Conservation (phyloP, 2,888 invertebrate species). For the Octodonta nipae region DNA sequence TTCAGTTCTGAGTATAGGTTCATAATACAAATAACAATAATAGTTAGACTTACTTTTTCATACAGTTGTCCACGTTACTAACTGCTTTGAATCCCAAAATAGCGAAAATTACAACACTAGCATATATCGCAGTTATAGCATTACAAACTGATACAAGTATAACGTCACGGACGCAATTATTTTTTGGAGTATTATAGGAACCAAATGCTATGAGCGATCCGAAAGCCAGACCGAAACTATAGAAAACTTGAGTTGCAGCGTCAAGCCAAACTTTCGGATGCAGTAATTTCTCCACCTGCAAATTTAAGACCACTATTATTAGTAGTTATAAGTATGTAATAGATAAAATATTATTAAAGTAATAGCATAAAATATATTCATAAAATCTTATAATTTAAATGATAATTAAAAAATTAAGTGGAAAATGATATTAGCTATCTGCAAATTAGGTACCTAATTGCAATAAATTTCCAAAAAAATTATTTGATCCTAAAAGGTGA, state of each 20-base stretch:
- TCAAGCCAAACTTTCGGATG: constrained; percentile 90
- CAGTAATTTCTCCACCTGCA: constrained; percentile 66
- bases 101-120: constrained; percentile 87
- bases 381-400: too few relatives aligned
- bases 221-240: constrained; percentile 88
- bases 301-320: constrained; percentile 9
- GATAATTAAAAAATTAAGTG: neutral
- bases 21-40: too few relatives aligned
- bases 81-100: constrained; percentile 94
- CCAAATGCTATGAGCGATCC: constrained; percentile 92
- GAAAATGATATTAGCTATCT: too few relatives aligned
- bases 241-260: constrained; percentile 93
- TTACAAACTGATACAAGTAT: constrained; percentile 83
- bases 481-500: too few relatives aligned
- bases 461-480: too few relatives aligned
- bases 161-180: constrained; percentile 87
- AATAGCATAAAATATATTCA: too few relatives aligned
- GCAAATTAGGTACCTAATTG: too few relatives aligned
- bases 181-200: constrained; percentile 86
- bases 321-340: neutral
- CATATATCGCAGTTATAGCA: constrained; percentile 86
- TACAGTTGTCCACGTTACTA: constrained; percentile 74
- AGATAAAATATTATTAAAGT: too few relatives aligned
- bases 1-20: too few relatives aligned
- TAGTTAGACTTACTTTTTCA: constrained; percentile 57